Base-by-base conservation (phyloP, 2,797 vertebrate genomes). In the Rhodeus uyekii region DNA sequence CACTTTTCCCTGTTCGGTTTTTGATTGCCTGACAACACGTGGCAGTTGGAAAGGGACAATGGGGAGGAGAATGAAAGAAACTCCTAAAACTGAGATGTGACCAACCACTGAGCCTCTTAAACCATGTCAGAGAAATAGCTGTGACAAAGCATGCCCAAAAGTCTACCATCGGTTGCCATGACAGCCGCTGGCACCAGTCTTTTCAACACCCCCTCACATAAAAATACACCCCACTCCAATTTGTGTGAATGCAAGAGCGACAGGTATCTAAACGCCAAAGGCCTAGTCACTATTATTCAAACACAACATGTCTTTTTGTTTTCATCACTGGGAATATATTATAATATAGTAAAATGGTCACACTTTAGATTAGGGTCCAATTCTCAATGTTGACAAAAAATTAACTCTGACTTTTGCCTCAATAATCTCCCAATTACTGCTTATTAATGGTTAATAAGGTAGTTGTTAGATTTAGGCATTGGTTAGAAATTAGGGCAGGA, bases 101-200 rank as follows among this genome's bases (percentile, higher is more conserved):
- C 83, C 60, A 48, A 85, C 75, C 74, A 76, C 83, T 75, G 79
- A 68, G 86, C 76, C 84, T 84, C 83, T 85, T 69, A 83, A 82
- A 67, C 81, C 80, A 12, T 83, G 86, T 87, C 78, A 63, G 29
- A 72, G 42, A 85, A 87, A 82, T 77, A 82, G 58, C 63, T 61
- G 32, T 78, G 85, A 88, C 87, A 80, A 76, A 81, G 83, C 86
- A 76, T 76, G 85, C 74, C 63, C 36, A 34, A 34, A 84, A 82
- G 83, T 82, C 61, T 64, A 32, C 13, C 72, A 58, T 61, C 44
- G 63, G 87, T 89, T 89, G 78, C 86, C 83, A 90, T 90, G 86
- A 67, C 84, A 87, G 85, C 79, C 39, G 22, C 71, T 74, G 60
- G 80, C 73, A 53, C 71, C 60, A 32, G 61, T 63, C 12, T 72